A percentile compares a stretch with the other conserved stretches of the same genome.
phyloP scores from a whole-genome alignment of 2,113 vertebrate genomes.

The Barbus barbus region DNA sequence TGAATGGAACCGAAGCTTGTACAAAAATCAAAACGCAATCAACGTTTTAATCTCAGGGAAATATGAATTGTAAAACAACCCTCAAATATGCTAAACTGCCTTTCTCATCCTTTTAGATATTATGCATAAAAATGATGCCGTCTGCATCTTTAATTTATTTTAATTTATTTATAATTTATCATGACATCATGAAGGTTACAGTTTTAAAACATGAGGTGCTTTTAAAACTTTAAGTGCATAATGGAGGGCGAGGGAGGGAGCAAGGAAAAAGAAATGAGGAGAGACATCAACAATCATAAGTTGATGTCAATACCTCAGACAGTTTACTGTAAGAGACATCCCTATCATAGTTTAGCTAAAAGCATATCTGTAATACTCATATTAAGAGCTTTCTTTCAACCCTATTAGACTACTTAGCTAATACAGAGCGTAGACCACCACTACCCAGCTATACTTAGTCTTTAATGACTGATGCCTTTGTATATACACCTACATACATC shows the following conservation, averaged over 20 bases:
- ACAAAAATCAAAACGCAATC: constrained; percentile 28
- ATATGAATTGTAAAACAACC: background rate
- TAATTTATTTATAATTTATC: no score
- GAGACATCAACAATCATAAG: constrained; percentile 41
- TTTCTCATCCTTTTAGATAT: background rate
- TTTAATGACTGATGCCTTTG: background rate
- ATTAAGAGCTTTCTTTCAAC: background rate
- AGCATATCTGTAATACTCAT: constrained; percentile 35
- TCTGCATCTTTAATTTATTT: constrained; percentile 55
- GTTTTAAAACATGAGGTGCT: constrained; percentile 45
- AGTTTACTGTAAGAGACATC: constrained; percentile 53
- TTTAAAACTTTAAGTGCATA: constrained; percentile 57
- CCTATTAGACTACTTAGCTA: background rate
- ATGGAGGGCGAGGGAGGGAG: constrained; percentile 58
- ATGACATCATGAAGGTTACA: constrained; percentile 26
- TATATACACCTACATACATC: background rate
- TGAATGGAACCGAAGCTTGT: constrained; percentile 22
- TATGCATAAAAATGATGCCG: constrained; percentile 6
- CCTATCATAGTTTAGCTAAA: constrained; percentile 40
- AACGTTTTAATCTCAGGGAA: constrained; percentile 9
- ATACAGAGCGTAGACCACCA: background rate
- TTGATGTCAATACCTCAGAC: constrained; percentile 47
- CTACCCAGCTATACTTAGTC: background rate
- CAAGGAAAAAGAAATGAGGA: constrained; percentile 8
- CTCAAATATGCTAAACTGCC: background rate